Evolutionary conservation across 2,113 vertebrate species (phyloP), one percentile per base, ranked within the genome.

Genomic region (Stegastes partitus): DNA sequence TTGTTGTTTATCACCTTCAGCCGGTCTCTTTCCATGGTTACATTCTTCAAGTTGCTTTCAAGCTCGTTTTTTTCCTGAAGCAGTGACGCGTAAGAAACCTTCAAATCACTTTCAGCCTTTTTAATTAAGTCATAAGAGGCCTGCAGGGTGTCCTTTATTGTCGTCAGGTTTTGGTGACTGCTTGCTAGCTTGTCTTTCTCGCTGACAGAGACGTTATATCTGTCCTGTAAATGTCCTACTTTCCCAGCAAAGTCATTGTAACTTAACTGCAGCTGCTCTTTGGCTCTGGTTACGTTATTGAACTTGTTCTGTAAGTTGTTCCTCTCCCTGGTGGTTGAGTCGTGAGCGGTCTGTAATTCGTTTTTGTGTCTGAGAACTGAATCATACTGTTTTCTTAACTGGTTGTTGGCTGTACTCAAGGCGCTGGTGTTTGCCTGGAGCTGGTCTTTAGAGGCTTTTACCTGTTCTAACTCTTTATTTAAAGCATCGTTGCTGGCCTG

Each of bases 261-360:
- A 4, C 15, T 74, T 5, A 15, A 0, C 50, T 90, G 89, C 25
- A 92, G 44, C n/a, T 78, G 54, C 6, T 87, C 75, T 50, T 39
- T 89, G 15, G 45, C 11, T 50, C 84, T 49, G 42, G 75, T 90
- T 0, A 56, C 79, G 4, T 84, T 91, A 28, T 90, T 92, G 26
- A 71, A 64, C 34, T 74, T 74, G 70, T 89, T 92, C 44, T 90
- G 87, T 4, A 92, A 62, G 44, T 73, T 85, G 74, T 91, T 19
- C 31, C 69, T 88, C 0, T 90, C 88, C 26, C 15, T 50, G 11
- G 34, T 82, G 25, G 68, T 14, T 1, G 61, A 26, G 11, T 61
- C 15, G 15, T 25, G 68, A 25, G 0, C 58, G 15, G 9, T 1
- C 71, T 87, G 70, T 3, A 80, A n/a, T 11, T 72, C 64, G 6